Percentiles rank a stretch among this genome's conserved stretches.
Evolutionary conservation across 2,888 invertebrate species (phyloP).

Genomic region (Biston betularia): DNA sequence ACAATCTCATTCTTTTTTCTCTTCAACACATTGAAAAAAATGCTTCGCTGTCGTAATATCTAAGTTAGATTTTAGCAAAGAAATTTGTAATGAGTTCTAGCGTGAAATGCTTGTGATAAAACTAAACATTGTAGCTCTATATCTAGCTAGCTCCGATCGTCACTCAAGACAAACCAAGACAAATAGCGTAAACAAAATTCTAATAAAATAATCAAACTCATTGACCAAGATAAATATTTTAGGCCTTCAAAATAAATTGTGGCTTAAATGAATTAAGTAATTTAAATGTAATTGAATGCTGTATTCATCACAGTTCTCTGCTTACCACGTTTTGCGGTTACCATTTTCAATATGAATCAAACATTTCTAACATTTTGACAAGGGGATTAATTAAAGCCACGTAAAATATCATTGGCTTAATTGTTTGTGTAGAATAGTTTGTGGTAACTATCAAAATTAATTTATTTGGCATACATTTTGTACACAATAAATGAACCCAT

Average conservation of each 20-base stretch:
- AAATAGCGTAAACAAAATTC: not conserved
- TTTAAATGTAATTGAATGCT: conserved; percentile 15
- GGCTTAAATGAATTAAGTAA: conserved; percentile 7
- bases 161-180: not conserved
- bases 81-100: too few relatives aligned
- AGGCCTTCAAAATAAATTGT: conserved; percentile 9
- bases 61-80: too few relatives aligned
- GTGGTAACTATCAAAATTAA: too few relatives aligned
- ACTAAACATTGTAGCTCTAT: too few relatives aligned
- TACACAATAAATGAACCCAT: too few relatives aligned
- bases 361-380: conserved; percentile 1
- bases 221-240: conserved; percentile 3
- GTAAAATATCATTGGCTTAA: not conserved
- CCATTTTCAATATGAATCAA: conserved; percentile 13
- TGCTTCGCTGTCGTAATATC: too few relatives aligned
- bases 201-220: not conserved
- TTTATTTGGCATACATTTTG: too few relatives aligned
- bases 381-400: not conserved
- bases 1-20: too few relatives aligned
- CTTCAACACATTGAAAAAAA: too few relatives aligned
- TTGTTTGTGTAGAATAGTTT: not conserved
- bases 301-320: conserved; percentile 8
- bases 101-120: too few relatives aligned
- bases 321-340: conserved; percentile 24
- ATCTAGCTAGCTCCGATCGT: not conserved